A percentile compares a stretch with the other conserved stretches of the same genome.
These are phyloP conservation scores for Leucoraja erinaceus DNA, from an alignment of 2,113 vertebrate genomes.

Conservation along the genomic window DNA sequence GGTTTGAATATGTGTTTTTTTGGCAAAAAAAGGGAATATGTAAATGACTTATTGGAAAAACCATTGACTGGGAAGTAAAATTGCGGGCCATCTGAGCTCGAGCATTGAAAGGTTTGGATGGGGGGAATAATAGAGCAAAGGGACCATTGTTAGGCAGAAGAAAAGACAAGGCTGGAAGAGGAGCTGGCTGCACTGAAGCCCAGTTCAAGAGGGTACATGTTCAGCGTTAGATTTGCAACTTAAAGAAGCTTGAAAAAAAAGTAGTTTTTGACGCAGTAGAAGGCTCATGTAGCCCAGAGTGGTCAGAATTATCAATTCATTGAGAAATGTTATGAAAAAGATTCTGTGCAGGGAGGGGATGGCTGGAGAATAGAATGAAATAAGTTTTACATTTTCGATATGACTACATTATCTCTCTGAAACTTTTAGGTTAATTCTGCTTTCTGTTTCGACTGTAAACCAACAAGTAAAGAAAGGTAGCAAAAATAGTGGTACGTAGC, in stretches of 20 bases:
- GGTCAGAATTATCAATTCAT: not conserved
- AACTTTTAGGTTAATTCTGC: not conserved
- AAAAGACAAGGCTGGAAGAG: conserved; percentile 54
- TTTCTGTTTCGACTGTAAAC: not conserved
- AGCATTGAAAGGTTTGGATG: conserved; percentile 45
- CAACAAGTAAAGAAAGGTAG: not conserved
- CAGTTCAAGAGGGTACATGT: conserved; percentile 46
- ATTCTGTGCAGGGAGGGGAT: not conserved
- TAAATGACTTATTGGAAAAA: conserved; percentile 36
- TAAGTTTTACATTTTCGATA: not conserved
- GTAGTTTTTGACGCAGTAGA: not conserved
- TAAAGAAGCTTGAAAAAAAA: conserved; percentile 21
- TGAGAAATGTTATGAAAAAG: not conserved
- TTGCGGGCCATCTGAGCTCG: conserved; percentile 38
- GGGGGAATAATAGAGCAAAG: conserved; percentile 45
- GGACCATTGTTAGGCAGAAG: conserved; percentile 52
- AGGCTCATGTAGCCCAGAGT: not conserved
- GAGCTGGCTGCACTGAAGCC: conserved; percentile 52
- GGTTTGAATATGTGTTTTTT: conserved; percentile 29
- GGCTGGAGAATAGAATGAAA: not conserved
- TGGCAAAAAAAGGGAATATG: conserved; percentile 30
- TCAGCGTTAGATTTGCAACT: conserved; percentile 43
- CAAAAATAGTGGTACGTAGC: not conserved
- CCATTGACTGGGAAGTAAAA: conserved; percentile 29
- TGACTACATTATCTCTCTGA: too few relatives aligned